These are phyloP conservation scores for Cephus spinipes DNA, from an alignment of 2,888 invertebrate species.

Conservation along the genomic window DNA sequence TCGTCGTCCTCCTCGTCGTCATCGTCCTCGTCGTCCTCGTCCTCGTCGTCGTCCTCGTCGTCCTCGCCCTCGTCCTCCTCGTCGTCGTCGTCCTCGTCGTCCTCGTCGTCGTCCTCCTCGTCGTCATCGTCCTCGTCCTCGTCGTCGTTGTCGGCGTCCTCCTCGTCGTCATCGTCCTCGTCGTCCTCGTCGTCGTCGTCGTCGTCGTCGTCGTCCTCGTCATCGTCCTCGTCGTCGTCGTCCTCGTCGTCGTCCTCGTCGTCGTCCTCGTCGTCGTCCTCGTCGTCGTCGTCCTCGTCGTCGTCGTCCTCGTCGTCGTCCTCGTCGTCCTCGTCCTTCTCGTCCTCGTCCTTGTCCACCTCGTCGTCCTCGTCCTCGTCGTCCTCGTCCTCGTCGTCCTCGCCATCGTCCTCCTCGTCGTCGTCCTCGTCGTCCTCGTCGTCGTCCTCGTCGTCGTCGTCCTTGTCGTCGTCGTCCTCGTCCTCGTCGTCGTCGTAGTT, in stretches of 20 bases:
- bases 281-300: neutral
- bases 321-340: too few species aligned
- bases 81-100: neutral
- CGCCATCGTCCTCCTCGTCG: neutral
- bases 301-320: neutral
- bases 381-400: conserved; percentile 3
- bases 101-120: neutral
- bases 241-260: neutral
- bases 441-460: neutral
- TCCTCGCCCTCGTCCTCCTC: too few species aligned
- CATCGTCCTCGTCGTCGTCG: neutral
- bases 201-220: neutral
- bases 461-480: too few species aligned
- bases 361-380: too few species aligned
- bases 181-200: conserved; percentile 1
- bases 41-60: neutral
- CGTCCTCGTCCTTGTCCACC: too few species aligned
- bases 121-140: conserved; percentile 1
- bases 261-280: neutral
- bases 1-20: neutral
- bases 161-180: conserved; percentile 1
- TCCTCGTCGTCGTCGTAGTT: too few species aligned
- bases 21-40: neutral
- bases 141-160: conserved; percentile 1
- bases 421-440: neutral